Conservation (phyloP, 2,113 vertebrate species). For the Periophthalmus modestus region DNA sequence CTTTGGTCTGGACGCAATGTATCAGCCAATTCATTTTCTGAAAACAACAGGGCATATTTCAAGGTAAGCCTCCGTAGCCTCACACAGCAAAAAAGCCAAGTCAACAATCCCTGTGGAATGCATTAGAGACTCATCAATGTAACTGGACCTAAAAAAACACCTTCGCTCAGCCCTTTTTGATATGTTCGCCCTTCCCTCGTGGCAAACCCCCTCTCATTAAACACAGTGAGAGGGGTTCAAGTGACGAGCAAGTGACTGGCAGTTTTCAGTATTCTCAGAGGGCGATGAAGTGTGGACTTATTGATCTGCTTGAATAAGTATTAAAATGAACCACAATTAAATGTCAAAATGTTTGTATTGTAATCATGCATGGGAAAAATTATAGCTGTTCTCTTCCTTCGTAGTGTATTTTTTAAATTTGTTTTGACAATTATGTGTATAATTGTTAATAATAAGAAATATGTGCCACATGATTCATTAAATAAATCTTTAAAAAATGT, state of each 20-base stretch:
- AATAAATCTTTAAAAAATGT: no score
- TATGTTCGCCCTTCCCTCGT: conserved; percentile 55
- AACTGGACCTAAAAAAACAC: conserved; percentile 56
- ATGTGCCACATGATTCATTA: no score
- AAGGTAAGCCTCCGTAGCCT: conserved; percentile 62
- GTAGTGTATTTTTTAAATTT: neutral
- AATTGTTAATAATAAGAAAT: no score
- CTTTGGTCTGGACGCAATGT: neutral
- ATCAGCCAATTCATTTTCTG: conserved; percentile 31
- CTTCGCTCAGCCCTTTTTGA: conserved; percentile 73
- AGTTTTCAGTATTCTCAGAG: conserved; percentile 25
- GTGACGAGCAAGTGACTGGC: conserved; percentile 32
- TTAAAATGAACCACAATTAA: conserved; percentile 6
- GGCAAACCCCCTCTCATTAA: conserved; percentile 71
- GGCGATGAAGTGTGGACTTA: conserved; percentile 24
- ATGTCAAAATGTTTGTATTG: neutral
- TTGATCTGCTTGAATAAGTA: conserved; percentile 23
- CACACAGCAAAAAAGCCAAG: conserved; percentile 58
- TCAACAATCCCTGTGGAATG: conserved; percentile 70
- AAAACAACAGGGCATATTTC: conserved; percentile 58
- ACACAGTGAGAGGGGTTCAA: conserved; percentile 54
- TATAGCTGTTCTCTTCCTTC: neutral
- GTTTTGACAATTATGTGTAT: neutral
- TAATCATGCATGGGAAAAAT: neutral
- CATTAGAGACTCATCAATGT: conserved; percentile 71